These are phyloP conservation scores for Caenorhabditis drosophilae DNA, from an alignment of 2,888 invertebrate genomes.

Conservation along the genomic window DNA sequence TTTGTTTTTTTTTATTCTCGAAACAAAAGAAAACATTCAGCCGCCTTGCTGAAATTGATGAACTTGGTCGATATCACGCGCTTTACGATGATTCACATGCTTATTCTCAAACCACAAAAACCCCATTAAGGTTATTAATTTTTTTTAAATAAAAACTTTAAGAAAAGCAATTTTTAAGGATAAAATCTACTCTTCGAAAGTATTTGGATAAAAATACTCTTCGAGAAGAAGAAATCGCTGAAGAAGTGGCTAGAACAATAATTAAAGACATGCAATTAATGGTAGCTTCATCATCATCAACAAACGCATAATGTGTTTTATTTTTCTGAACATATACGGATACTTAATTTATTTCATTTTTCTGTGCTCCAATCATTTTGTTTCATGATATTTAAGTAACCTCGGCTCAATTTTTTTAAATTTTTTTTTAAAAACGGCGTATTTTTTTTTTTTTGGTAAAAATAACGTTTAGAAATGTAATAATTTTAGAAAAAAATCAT, in stretches of 20 bases:
- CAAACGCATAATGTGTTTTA: neutral
- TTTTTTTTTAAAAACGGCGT: neutral
- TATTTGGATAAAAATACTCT: constrained; percentile 46
- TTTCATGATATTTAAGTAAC: neutral
- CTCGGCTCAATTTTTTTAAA: constrained; percentile 13
- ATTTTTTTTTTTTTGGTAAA: neutral
- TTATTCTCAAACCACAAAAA: constrained; percentile 9
- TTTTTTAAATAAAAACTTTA: neutral
- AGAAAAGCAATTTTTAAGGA: constrained; percentile 15
- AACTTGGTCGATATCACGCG: constrained; percentile 56
- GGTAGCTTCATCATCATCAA: constrained; percentile 39
- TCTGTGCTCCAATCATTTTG: neutral
- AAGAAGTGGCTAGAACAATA: constrained; percentile 96
- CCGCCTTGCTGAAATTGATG: constrained; percentile 56
- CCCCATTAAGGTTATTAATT: constrained; percentile 24
- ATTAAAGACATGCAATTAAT: constrained; percentile 90
- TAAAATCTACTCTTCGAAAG: constrained; percentile 37
- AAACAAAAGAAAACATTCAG: constrained; percentile 10
- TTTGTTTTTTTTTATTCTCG: neutral
- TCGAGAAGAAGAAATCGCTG: constrained; percentile 87
- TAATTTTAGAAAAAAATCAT: neutral
- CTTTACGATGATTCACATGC: constrained; percentile 50
- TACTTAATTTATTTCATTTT: neutral
- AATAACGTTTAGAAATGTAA: neutral
- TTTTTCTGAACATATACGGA: neutral